Evolutionary conservation across 1,140 invertebrate species (phyloP).

Genomic region (Pristionchus pacificus): DNA sequence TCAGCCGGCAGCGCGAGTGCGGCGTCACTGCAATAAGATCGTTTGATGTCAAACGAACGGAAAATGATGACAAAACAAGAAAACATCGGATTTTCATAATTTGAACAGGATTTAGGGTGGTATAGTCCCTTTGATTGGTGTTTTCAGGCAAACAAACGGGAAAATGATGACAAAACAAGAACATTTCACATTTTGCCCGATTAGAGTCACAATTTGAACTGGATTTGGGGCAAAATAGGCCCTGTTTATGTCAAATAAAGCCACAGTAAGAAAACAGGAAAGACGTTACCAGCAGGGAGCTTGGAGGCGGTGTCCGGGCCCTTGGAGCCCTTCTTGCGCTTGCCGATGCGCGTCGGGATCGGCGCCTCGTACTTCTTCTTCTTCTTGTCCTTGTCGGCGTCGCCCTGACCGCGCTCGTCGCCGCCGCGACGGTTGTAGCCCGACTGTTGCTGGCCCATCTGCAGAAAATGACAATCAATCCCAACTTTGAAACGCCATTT

Average conservation of each 20-base stretch:
- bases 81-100: no score
- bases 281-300: slow-evolving; percentile 72
- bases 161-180: background rate
- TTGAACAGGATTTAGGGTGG: no score
- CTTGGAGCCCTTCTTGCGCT: slow-evolving; percentile 90
- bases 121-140: no score
- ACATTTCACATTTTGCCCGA: background rate
- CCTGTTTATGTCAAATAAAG: background rate
- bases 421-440: slow-evolving; percentile 31
- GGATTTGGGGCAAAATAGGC: background rate
- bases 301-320: slow-evolving; percentile 97
- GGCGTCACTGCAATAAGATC: slow-evolving; percentile 73
- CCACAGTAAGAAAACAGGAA: background rate
- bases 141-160: background rate
- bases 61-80: background rate
- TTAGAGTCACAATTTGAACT: no score
- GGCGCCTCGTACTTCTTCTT: slow-evolving; percentile 99
- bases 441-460: slow-evolving; percentile 38
- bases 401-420: slow-evolving; percentile 50
- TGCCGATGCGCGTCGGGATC: slow-evolving; percentile 95
- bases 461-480: background rate
- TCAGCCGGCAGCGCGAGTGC: slow-evolving; percentile 89
- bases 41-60: background rate
- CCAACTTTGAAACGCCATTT: no score
- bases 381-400: slow-evolving; percentile 74